phyloP scores from a whole-genome alignment of 2,888 invertebrate genomes.

The Caprella mutica region DNA sequence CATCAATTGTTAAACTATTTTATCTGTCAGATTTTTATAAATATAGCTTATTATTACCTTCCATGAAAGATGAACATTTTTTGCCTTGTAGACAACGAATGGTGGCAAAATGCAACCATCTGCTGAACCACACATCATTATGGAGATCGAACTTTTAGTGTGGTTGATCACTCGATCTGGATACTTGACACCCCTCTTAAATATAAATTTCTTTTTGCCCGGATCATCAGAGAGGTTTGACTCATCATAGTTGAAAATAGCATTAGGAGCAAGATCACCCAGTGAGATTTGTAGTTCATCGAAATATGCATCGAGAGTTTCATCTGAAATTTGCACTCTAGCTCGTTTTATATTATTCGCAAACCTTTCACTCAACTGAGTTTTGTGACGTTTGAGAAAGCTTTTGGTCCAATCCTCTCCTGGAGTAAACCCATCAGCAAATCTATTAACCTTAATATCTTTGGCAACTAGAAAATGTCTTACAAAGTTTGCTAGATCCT shows the following conservation, averaged over 20 bases:
- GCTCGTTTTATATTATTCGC: background rate
- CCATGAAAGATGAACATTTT: background rate
- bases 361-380: background rate
- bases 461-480: background rate
- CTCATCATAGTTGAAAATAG: conserved; percentile 11
- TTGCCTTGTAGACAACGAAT: background rate
- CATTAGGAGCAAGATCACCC: background rate
- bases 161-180: background rate
- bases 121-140: background rate
- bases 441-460: background rate
- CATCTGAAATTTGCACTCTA: background rate
- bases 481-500: background rate
- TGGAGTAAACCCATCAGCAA: background rate
- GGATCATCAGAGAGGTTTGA: background rate
- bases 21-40: too few species aligned
- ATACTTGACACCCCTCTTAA: conserved; percentile 1
- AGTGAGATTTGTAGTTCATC: background rate
- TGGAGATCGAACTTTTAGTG: background rate
- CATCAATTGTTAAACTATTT: too few species aligned
- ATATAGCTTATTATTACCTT: background rate
- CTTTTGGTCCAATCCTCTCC: background rate
- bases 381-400: background rate
- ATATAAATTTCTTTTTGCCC: background rate
- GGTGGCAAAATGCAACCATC: background rate
- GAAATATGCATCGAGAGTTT: background rate